Percentiles rank a stretch among this genome's conserved stretches.
phyloP scores from a whole-genome alignment of 2,888 invertebrate species.

The Tiliacea citrago region DNA sequence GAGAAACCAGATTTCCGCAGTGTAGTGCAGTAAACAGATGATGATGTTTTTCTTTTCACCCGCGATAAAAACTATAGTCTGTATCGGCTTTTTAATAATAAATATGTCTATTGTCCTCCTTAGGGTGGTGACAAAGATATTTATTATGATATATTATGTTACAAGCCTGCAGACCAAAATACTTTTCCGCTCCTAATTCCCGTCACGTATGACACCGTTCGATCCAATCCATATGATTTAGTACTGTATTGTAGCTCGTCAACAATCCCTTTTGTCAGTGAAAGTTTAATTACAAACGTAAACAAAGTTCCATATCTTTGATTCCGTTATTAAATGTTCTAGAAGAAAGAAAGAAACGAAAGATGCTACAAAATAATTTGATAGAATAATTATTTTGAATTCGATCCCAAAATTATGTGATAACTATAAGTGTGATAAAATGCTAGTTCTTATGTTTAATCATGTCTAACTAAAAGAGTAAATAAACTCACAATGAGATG shows the following conservation, averaged over 20 bases:
- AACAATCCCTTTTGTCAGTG: background rate
- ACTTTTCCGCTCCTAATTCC: conserved; percentile 18
- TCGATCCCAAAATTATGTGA: background rate
- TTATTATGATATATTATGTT: background rate
- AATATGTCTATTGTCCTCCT: conserved; percentile 2
- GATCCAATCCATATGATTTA: conserved; percentile 33
- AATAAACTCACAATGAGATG: background rate
- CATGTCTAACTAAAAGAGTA: background rate
- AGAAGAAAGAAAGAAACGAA: too few relatives aligned
- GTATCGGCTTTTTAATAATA: background rate
- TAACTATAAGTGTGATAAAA: background rate
- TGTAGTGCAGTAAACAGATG: conserved; percentile 11
- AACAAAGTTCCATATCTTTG: background rate
- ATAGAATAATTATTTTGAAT: background rate
- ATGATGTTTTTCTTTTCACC: conserved; percentile 33
- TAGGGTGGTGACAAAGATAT: conserved; percentile 7
- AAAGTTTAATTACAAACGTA: background rate
- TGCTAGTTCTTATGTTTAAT: background rate
- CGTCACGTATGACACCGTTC: conserved; percentile 29
- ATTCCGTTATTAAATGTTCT: background rate
- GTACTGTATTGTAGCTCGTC: background rate
- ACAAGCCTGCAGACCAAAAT: conserved; percentile 8
- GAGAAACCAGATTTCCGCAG: conserved; percentile 55
- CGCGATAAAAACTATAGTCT: conserved; percentile 23
- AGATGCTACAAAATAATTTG: background rate